Evolutionary conservation across 2,888 invertebrate genomes (phyloP), one percentile per base, ranked within the genome.

Genomic region (Leuctra nigra): DNA sequence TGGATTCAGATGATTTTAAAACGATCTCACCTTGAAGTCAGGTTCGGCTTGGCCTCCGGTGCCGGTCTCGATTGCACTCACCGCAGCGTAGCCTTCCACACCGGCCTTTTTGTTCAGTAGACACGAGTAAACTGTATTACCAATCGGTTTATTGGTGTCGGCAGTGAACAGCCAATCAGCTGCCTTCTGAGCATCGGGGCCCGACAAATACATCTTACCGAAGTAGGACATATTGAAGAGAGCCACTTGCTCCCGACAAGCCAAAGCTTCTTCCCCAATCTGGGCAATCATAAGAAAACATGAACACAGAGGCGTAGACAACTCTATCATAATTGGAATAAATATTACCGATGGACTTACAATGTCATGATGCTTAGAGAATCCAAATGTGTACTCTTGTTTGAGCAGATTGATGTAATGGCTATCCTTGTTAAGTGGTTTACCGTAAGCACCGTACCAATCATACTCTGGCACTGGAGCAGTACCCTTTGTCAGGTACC

Each of bases 221-320:
- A 91, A 92, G 69, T 91, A 91, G 4, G 92, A 91, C 77, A 92
- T 81, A 69, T 95, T 83, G 71, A 94, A 93, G 11, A 93, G 71
- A 0, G 86, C 91, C 0, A 86, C 91, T 57, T 79, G 83, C 62
- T 86, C 86, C 53, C 94, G 77, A 63, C 91, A 88, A 1, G 86
- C 81, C 20, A 85, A 65, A 2, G 89, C 89, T 74, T 94, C 94
- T 59, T 81, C 75, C 1, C 84, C 83, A 55, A 94, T 90, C 92
- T 93, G 41, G n/a, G n/a, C n/a, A n/a, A n/a, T 13, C 36, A 36
- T 36, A 3, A 2, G 13, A 14, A 36, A 36, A 36, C 36, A 13
- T 36, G 13, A 16, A n/a, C n/a, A n/a, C n/a, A n/a, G n/a, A n/a
- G n/a, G n/a, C n/a, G n/a, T n/a, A n/a, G n/a, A n/a, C n/a, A n/a